Conservation (phyloP, 2,113 vertebrate genomes). For the Calypte anna region DNA sequence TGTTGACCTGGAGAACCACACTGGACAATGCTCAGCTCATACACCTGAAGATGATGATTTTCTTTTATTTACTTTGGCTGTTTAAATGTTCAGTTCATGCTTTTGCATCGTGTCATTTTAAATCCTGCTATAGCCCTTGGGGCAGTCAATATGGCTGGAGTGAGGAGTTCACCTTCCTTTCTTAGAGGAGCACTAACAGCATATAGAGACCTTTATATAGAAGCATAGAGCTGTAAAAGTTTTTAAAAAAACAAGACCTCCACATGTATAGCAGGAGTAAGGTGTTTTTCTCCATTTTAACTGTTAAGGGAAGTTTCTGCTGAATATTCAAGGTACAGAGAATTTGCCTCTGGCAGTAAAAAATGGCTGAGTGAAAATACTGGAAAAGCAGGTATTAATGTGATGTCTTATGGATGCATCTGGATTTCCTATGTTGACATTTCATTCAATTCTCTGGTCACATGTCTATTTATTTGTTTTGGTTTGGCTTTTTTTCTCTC, state of each 20-base stretch:
- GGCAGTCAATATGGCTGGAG: neutral
- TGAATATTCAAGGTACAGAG: neutral
- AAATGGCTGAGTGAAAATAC: neutral
- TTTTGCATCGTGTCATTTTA: neutral
- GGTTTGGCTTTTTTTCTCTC: neutral
- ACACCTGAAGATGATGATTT: neutral
- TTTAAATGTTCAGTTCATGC: neutral
- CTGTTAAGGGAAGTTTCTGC: neutral
- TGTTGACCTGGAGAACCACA: neutral
- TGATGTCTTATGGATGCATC: neutral
- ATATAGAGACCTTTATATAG: neutral
- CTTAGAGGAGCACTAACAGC: neutral
- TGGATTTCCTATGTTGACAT: neutral
- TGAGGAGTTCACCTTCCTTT: neutral
- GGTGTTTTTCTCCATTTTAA: neutral
- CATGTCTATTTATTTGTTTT: neutral
- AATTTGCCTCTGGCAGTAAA: constrained; percentile 18
- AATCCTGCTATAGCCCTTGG: neutral
- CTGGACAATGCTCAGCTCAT: neutral
- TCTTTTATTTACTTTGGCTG: neutral
- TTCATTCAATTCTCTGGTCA: neutral
- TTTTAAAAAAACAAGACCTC: neutral
- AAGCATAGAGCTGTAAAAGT: neutral
- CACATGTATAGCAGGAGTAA: neutral
- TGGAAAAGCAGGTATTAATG: neutral